These are phyloP conservation scores for Venusia cambrica DNA, from an alignment of 2,888 invertebrate genomes.

Conservation along the genomic window DNA sequence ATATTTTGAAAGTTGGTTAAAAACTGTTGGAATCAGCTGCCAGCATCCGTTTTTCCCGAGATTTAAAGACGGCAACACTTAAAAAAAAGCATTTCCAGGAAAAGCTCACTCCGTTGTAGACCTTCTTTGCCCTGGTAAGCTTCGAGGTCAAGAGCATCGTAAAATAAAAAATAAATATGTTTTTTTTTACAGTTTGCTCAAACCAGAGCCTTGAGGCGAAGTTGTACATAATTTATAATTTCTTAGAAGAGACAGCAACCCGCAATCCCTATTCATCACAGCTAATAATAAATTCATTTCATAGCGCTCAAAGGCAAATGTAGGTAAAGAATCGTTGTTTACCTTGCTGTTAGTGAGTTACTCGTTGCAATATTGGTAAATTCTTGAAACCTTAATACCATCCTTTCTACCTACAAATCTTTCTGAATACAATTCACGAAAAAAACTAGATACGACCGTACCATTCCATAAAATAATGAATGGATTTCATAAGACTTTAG, in stretches of 20 bases:
- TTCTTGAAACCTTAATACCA: no score
- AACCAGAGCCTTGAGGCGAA: constrained; percentile 19
- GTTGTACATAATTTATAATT: constrained; percentile 44
- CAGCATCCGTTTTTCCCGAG: no score
- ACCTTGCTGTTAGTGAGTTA: background rate
- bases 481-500: constrained; percentile 49
- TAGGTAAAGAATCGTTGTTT: constrained; percentile 10
- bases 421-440: constrained; percentile 6
- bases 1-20: no score
- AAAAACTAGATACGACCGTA: constrained; percentile 23
- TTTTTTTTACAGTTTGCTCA: no score
- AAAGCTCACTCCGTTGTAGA: no score
- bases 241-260: constrained; percentile 35
- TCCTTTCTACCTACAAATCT: no score
- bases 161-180: constrained; percentile 29
- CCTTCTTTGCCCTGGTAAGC: no score
- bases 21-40: no score
- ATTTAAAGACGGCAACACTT: no score
- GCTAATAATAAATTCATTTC: constrained; percentile 42
- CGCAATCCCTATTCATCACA: constrained; percentile 29
- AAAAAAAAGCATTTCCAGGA: no score
- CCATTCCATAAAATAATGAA: constrained; percentile 40
- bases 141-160: no score
- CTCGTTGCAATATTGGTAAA: constrained; percentile 10
- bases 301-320: constrained; percentile 23